Base-by-base conservation (phyloP, 2,797 vertebrate species). In the Odontamblyopus lacepedii region DNA sequence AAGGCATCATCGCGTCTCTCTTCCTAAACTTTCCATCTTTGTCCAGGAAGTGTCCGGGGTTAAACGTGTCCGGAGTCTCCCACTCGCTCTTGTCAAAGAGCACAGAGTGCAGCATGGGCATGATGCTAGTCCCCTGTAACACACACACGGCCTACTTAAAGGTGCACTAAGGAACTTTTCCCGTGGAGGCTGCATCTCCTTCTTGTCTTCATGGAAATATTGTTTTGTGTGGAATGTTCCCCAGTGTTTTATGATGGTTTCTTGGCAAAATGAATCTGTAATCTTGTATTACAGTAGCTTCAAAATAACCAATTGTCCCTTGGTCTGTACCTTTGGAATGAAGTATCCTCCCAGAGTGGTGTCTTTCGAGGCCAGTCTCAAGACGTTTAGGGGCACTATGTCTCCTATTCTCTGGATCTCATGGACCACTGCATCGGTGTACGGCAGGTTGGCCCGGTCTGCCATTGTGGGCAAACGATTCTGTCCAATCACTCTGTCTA, bases 11-110 rank as follows among this genome's bases (percentile, higher is more conserved):
- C 23, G 78, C 63, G 0, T 95, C 92, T 0, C 30, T 88, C 71
- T 91, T 96, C 72, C 81, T 87, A 90, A 96, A 95, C 70, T 92
- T 92, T 2, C 95, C 94, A 0, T 95, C 90, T 5, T 83, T 19
- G 53, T 94, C 92, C 65, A 96, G 86, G 71, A 96, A 97, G 84
- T 96, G 95, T 67, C 73, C 88, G 0, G 95, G 95, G 72, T 96
- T 96, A 69, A 96, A 96, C 0, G 44, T 63, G 26, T 88, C 1
- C 0, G 95, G 95, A 0, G 91, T 95, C 83, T 95, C 89, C 95
- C 95, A 96, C 59, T 92, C 91, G 0, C 75, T 77, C 19, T 95
- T 88, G 75, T 96, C 95, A 5, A 83, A 91, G 76, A 96, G 69
- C 75, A 95, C 84, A 0, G 95, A 95, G 0, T 87, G 85, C 84